These are phyloP conservation scores for Typhlichthys subterraneus DNA, from an alignment of 2,797 vertebrate species.

Conservation along the genomic window DNA sequence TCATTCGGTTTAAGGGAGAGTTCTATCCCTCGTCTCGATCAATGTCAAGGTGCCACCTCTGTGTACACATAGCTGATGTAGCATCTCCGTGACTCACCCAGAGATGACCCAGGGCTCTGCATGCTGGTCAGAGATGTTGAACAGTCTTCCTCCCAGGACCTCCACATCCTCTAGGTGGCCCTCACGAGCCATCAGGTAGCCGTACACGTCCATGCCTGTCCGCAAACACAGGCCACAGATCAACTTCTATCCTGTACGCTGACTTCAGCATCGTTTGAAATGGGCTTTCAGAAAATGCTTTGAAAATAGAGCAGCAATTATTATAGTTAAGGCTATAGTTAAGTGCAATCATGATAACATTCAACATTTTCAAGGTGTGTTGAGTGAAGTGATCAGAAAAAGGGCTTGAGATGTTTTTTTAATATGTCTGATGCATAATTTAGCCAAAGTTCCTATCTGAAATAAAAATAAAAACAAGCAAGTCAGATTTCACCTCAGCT, in stretches of 20 bases:
- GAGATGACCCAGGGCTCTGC: conserved; percentile 99
- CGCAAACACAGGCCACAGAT: background rate
- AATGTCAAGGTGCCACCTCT: too few relatives aligned
- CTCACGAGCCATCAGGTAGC: conserved; percentile 94
- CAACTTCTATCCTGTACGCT: background rate
- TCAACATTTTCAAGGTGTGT: too few relatives aligned
- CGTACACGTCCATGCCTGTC: conserved; percentile 97
- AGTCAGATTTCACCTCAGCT: too few relatives aligned
- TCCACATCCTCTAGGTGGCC: conserved; percentile 97
- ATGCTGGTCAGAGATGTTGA: conserved; percentile 98
- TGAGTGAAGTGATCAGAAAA: too few relatives aligned
- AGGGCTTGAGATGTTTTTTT: too few relatives aligned
- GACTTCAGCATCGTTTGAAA: background rate
- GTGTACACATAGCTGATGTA: background rate
- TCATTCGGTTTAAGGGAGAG: background rate
- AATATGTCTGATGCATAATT: too few relatives aligned
- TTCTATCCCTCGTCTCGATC: background rate
- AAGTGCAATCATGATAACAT: too few relatives aligned
- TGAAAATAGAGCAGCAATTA: too few relatives aligned
- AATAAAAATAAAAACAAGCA: too few relatives aligned
- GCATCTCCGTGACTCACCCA: conserved; percentile 77
- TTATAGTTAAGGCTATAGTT: too few relatives aligned
- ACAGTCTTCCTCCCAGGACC: conserved; percentile 94
- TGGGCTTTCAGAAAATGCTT: too few relatives aligned
- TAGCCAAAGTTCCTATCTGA: too few relatives aligned